A percentile compares a stretch with the other conserved stretches of the same genome.
phyloP scores from a whole-genome alignment of 2,797 vertebrate species.

The Xyrichtys novacula region DNA sequence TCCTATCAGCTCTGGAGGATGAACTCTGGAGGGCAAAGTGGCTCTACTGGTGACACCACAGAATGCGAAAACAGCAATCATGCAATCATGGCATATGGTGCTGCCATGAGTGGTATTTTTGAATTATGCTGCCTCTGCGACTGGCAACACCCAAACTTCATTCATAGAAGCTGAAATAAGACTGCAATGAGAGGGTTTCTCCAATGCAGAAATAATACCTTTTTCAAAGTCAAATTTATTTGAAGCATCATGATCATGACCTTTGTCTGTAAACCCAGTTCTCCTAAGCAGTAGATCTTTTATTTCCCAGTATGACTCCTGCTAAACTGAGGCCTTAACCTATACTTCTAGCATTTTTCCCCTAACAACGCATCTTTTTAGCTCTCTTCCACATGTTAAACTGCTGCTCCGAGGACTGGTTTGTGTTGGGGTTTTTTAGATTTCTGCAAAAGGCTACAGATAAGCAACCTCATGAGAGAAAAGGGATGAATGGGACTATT shows the following conservation, averaged over 20 bases:
- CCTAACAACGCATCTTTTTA: neutral
- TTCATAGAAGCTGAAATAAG: conserved; percentile 55
- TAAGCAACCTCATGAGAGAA: neutral
- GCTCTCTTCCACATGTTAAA: neutral
- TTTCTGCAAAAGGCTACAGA: neutral
- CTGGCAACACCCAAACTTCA: conserved; percentile 62
- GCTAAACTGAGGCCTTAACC: neutral
- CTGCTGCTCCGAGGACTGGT: neutral
- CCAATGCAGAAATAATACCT: conserved; percentile 38
- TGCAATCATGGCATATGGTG: conserved; percentile 65
- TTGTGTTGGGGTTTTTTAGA: neutral
- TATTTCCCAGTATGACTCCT: neutral
- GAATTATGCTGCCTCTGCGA: conserved; percentile 46
- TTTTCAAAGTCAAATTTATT: conserved; percentile 31
- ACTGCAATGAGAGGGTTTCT: conserved; percentile 54
- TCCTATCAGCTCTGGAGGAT: conserved; percentile 50
- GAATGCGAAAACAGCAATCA: conserved; percentile 77
- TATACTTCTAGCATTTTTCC: neutral
- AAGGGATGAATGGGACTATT: too few species aligned
- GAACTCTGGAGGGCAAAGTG: conserved; percentile 55
- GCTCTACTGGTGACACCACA: conserved; percentile 71
- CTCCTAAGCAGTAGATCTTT: conserved; percentile 2
- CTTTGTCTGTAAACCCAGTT: conserved; percentile 15
- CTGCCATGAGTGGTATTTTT: conserved; percentile 69
- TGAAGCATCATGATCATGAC: conserved; percentile 26